These are phyloP conservation scores for Chalcosyrphus nemorum DNA, from an alignment of 2,888 invertebrate genomes.

Conservation along the genomic window DNA sequence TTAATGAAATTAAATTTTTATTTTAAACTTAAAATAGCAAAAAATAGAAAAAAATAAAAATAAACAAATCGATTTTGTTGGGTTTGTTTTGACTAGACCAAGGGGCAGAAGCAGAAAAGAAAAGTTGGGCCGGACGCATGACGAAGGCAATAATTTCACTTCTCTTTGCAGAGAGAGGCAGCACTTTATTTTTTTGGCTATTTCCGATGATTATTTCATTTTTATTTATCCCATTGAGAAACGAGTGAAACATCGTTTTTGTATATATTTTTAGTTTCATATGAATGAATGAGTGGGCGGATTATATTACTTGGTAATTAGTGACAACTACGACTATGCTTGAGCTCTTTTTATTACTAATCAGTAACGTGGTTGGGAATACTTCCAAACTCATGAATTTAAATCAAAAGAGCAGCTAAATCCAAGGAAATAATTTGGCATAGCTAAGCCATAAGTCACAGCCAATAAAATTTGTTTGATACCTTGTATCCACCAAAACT, in stretches of 20 bases:
- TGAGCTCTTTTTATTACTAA: too few species aligned
- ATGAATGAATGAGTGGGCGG: slow-evolving; percentile 7
- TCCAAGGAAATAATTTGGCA: too few species aligned
- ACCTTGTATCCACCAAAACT: too few species aligned
- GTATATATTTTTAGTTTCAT: neutral
- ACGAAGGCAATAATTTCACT: slow-evolving; percentile 11
- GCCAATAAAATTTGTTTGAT: too few species aligned
- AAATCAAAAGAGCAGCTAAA: too few species aligned
- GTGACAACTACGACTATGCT: neutral
- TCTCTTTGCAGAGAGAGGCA: neutral
- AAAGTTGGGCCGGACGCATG: neutral
- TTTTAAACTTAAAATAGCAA: slow-evolving; percentile 34
- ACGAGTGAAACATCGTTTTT: slow-evolving; percentile 25
- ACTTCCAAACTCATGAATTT: neutral
- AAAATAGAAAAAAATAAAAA: neutral
- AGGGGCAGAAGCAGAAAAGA: slow-evolving; percentile 9
- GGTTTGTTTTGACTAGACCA: slow-evolving; percentile 23
- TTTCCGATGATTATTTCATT: slow-evolving; percentile 67
- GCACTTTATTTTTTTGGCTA: slow-evolving; percentile 43
- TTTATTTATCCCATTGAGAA: slow-evolving; percentile 15
- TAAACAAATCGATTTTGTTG: neutral
- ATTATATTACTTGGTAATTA: neutral
- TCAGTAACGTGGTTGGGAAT: too few species aligned
- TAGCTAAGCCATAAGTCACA: too few species aligned
- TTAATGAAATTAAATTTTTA: slow-evolving; percentile 51